Evolutionary conservation across 2,888 invertebrate species (phyloP), one percentile per base, ranked within the genome.

Genomic region (Lasioglossum vierecki): DNA sequence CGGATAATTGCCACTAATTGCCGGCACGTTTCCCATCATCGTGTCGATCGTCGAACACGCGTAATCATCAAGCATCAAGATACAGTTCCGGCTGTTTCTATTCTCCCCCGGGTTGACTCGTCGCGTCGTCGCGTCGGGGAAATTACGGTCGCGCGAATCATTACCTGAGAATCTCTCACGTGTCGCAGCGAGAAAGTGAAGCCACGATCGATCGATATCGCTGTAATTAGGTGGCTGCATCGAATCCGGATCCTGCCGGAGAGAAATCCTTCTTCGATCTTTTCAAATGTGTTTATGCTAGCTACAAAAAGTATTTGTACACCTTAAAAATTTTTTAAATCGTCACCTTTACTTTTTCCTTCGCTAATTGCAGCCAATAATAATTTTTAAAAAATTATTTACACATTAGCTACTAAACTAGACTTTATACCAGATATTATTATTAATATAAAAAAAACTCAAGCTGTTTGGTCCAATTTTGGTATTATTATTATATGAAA

Each of bases 171-270:
- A 73, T 53, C 71, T 83, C 78, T 84, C 86, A 74, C 79, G 82
- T 80, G 74, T 84, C 74, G 74, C 70, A 53, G 74, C 74, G 84
- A 89, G 88, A 87, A 88, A 88, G 81, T 75, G 83, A 88, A 82
- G 76, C 80, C 39, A 68, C 79, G 84, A 78, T 83, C 83, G 90
- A 90, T 90, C 90, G 88, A 90, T 90, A 90, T 89, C 81, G 76
- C 39, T 63, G 86, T 80, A 90, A 90, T 90, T 90, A 90, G 84
- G 82, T 80, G 82, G 86, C 88, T 84, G 85, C 82, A 71, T 70
- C 74, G 49, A 78, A 80, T 81, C 68, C 9, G 39, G 73, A 60
- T 53, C 72, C 70, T 44, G 68, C 78, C 79, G n/a, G 79, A 82
- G 76, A 85, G 73, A 81, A 71, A 71, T 44, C 26, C 13, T 26